Conservation (phyloP, 2,888 invertebrate genomes). For the Drosophila subquinaria region DNA sequence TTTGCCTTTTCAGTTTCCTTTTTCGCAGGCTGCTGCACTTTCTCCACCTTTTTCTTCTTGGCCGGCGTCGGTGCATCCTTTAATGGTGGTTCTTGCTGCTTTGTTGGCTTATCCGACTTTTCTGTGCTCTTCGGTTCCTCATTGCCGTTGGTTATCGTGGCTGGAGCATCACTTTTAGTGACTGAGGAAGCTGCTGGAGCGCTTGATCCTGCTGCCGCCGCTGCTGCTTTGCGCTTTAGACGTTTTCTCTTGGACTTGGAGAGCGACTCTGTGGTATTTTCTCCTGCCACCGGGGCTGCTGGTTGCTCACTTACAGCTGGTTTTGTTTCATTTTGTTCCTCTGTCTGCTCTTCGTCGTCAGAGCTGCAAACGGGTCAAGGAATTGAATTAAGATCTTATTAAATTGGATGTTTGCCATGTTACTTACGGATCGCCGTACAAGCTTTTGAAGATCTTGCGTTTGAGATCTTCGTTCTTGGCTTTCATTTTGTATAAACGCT, state of each 20-base stretch:
- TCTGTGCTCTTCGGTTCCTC: not conserved
- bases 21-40: constrained; percentile 2
- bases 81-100: not conserved
- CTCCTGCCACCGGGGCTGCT: not conserved
- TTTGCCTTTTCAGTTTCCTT: constrained; percentile 14
- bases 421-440: constrained; percentile 87
- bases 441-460: constrained; percentile 91
- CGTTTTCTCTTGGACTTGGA: constrained; percentile 71
- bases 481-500: constrained; percentile 91
- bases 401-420: not conserved
- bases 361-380: constrained; percentile 63
- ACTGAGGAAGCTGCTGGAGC: not conserved
- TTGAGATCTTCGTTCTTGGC: constrained; percentile 91
- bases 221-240: constrained; percentile 70
- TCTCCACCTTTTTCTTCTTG: constrained; percentile 9
- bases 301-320: constrained; percentile 5
- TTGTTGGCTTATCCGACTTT: not conserved
- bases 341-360: constrained; percentile 78
- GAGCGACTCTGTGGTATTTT: constrained; percentile 40
- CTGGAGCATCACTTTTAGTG: not conserved
- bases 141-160: constrained; percentile 1
- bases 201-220: constrained; percentile 24
- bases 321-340: constrained; percentile 21
- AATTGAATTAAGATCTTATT: not conserved
- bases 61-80: constrained; percentile 4